phyloP scores from a whole-genome alignment of 2,888 invertebrate genomes.

The Volucella zonaria region DNA sequence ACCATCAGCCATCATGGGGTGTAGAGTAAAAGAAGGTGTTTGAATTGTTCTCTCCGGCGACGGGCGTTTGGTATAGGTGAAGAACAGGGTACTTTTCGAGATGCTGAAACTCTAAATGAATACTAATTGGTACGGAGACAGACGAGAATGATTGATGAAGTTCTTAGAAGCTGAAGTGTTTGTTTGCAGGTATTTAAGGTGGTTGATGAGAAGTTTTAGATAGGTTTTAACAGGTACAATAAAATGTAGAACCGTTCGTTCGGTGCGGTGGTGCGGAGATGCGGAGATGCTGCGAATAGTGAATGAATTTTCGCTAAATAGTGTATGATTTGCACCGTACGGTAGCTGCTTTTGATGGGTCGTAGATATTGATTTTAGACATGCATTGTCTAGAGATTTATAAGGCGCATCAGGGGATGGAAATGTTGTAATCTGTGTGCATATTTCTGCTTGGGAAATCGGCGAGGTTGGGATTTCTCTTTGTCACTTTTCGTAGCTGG shows the following conservation, averaged over 20 bases:
- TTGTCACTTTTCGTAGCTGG: no score
- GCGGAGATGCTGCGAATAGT: neutral
- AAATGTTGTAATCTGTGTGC: no score
- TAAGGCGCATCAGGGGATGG: neutral
- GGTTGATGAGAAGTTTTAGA: constrained; percentile 2
- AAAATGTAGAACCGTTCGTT: neutral
- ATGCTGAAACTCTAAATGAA: constrained; percentile 72
- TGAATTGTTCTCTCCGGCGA: constrained; percentile 46
- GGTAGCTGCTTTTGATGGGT: constrained; percentile 24
- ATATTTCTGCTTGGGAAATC: no score
- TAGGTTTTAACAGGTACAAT: constrained; percentile 2
- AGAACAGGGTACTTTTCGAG: constrained; percentile 53
- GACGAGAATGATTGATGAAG: constrained; percentile 74
- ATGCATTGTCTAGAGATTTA: constrained; percentile 21
- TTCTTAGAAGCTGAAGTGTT: constrained; percentile 66
- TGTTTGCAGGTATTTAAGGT: constrained; percentile 29
- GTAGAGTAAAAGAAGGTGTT: constrained; percentile 20
- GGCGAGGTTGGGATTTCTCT: no score
- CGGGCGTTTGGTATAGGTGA: neutral
- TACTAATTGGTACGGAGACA: constrained; percentile 73
- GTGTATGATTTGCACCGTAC: constrained; percentile 53
- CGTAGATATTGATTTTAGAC: constrained; percentile 29
- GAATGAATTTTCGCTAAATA: constrained; percentile 9
- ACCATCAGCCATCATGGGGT: neutral
- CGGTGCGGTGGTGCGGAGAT: neutral